These are phyloP conservation scores for Epistrophe eligans DNA, from an alignment of 2,888 invertebrate genomes.

Conservation along the genomic window DNA sequence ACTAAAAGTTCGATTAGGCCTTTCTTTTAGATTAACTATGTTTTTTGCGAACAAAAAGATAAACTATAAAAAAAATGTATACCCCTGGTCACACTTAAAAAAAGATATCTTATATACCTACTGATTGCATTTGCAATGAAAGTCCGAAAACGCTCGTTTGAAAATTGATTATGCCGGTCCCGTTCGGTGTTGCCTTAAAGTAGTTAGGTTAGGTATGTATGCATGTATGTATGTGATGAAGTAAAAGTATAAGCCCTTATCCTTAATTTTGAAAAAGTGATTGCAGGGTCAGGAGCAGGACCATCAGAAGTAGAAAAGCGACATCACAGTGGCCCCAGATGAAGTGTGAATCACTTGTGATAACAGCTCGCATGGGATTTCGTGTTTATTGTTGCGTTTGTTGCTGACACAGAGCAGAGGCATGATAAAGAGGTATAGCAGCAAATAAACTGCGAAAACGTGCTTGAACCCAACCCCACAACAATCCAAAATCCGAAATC, in stretches of 20 bases:
- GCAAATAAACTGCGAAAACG: slow-evolving; percentile 63
- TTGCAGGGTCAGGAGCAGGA: background rate
- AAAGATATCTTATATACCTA: background rate
- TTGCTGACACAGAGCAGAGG: slow-evolving; percentile 50
- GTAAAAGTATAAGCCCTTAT: background rate
- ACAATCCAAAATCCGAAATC: background rate
- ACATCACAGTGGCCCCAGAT: slow-evolving; percentile 24
- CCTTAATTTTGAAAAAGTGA: slow-evolving; percentile 3
- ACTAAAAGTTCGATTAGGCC: too few relatives aligned
- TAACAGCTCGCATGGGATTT: slow-evolving; percentile 59
- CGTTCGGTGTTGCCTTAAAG: slow-evolving; percentile 24
- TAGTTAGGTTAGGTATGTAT: background rate
- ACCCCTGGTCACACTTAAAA: background rate
- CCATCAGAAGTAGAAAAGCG: background rate
- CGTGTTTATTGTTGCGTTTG: slow-evolving; percentile 49
- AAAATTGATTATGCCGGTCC: slow-evolving; percentile 56
- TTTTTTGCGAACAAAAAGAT: too few relatives aligned
- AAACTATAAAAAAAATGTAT: background rate
- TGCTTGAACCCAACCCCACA: slow-evolving; percentile 36
- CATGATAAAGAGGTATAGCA: slow-evolving; percentile 50
- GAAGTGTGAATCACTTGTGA: slow-evolving; percentile 69
- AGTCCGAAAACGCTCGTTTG: background rate
- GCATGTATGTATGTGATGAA: background rate
- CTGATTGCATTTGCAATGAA: slow-evolving; percentile 25
- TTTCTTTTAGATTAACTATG: too few relatives aligned